These are phyloP conservation scores for Rousettus madagascariensis DNA, from an alignment of 2,797 vertebrate species.

Conservation along the genomic window DNA sequence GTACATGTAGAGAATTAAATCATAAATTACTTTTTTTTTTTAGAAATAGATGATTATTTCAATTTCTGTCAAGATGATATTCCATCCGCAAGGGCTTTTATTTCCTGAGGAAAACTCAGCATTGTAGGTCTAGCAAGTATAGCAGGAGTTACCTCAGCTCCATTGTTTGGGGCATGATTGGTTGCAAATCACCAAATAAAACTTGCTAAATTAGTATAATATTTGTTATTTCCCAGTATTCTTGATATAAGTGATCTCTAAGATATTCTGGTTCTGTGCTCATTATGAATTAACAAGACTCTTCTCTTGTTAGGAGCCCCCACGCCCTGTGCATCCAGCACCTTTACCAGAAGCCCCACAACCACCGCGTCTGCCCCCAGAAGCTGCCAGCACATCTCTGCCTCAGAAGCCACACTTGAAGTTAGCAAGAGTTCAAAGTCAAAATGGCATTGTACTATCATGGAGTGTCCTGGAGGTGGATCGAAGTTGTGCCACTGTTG, in stretches of 20 bases:
- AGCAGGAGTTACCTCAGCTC: neutral
- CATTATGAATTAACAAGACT: neutral
- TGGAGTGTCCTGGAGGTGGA: conserved; percentile 97
- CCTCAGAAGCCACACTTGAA: conserved; percentile 98
- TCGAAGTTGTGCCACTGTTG: conserved; percentile 93
- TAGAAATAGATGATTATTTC: neutral
- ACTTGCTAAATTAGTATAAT: neutral
- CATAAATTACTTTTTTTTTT: conserved; percentile 8
- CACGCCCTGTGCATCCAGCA: conserved; percentile 87
- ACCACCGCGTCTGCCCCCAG: conserved; percentile 89
- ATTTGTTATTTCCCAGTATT: neutral
- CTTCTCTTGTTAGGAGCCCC: conserved; percentile 81
- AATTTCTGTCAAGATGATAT: neutral
- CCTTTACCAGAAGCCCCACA: conserved; percentile 89
- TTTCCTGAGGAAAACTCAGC: neutral
- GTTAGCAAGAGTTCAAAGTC: conserved; percentile 95
- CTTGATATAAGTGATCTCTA: neutral
- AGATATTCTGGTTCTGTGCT: neutral
- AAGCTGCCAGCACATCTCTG: conserved; percentile 91
- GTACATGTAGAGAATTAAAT: neutral
- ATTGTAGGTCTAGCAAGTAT: neutral
- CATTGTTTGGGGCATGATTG: neutral
- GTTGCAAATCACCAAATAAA: neutral
- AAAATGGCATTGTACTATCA: conserved; percentile 97
- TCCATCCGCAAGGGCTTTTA: conserved; percentile 2